Conservation (phyloP, 2,113 vertebrate genomes). For the Xiphophorus hellerii region DNA sequence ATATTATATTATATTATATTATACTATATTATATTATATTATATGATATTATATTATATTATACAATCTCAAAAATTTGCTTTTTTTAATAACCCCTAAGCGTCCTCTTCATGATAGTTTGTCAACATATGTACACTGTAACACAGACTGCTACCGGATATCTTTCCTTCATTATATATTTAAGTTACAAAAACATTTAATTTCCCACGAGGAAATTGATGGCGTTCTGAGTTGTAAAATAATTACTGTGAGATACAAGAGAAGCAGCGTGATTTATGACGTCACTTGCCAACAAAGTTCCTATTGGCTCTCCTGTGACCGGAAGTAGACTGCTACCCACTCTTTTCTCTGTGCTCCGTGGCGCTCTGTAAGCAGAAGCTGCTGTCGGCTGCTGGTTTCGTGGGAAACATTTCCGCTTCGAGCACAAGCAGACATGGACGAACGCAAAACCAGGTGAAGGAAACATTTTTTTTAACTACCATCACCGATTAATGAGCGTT, state of each 20-base stretch:
- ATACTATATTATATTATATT: too few relatives aligned
- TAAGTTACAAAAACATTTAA: too few relatives aligned
- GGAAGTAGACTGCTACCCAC: constrained; percentile 59
- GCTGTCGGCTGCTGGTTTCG: neutral
- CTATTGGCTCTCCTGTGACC: constrained; percentile 58
- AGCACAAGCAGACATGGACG: constrained; percentile 6
- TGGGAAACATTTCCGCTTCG: neutral
- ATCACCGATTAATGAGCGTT: too few relatives aligned
- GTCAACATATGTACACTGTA: too few relatives aligned
- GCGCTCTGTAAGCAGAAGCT: constrained; percentile 53
- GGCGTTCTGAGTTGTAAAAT: neutral
- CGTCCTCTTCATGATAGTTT: too few relatives aligned
- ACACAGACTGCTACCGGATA: too few relatives aligned
- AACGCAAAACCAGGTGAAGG: constrained; percentile 37
- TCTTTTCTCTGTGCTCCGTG: constrained; percentile 75
- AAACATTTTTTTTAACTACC: neutral
- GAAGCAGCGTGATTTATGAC: constrained; percentile 53
- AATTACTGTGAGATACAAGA: constrained; percentile 22
- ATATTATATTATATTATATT: too few relatives aligned
- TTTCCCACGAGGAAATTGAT: too few relatives aligned
- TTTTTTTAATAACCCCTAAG: too few relatives aligned
- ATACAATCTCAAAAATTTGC: too few relatives aligned
- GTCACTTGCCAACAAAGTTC: constrained; percentile 14
- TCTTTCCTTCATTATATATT: too few relatives aligned
- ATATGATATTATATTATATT: too few relatives aligned